phyloP scores from a whole-genome alignment of 2,888 invertebrate genomes.

The Carcina quercana region DNA sequence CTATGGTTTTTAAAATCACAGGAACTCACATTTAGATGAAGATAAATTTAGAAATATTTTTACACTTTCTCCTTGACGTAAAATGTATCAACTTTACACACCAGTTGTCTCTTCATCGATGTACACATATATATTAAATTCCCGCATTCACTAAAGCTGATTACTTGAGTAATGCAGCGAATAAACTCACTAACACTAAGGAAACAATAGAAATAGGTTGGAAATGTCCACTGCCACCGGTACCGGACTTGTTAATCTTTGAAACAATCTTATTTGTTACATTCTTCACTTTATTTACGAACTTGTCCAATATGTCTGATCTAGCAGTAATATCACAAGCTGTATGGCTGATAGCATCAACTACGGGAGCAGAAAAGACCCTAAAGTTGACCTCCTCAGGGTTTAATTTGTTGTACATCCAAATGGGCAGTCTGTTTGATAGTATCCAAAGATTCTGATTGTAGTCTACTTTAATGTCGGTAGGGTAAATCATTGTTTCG shows the following conservation, averaged over 20 bases:
- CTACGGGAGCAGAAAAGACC: constrained; percentile 78
- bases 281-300: constrained; percentile 67
- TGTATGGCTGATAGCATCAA: constrained; percentile 81
- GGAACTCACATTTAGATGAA: too few species aligned
- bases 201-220: constrained; percentile 25
- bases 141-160: too few species aligned
- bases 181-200: not conserved
- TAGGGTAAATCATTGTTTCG: constrained; percentile 83
- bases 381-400: constrained; percentile 80
- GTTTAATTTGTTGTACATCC: constrained; percentile 79
- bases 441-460: constrained; percentile 83
- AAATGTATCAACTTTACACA: too few species aligned
- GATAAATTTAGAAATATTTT: too few species aligned
- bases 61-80: too few species aligned
- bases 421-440: constrained; percentile 81
- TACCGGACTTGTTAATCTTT: constrained; percentile 34
- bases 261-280: constrained; percentile 42
- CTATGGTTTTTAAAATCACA: not conserved
- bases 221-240: too few species aligned
- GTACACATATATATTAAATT: too few species aligned
- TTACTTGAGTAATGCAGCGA: too few species aligned
- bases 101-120: too few species aligned
- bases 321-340: constrained; percentile 78
- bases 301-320: constrained; percentile 70
- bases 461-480: constrained; percentile 84